Evolutionary conservation across 2,113 vertebrate genomes (phyloP), one percentile per base, ranked within the genome.

Genomic region (Rynchops niger): DNA sequence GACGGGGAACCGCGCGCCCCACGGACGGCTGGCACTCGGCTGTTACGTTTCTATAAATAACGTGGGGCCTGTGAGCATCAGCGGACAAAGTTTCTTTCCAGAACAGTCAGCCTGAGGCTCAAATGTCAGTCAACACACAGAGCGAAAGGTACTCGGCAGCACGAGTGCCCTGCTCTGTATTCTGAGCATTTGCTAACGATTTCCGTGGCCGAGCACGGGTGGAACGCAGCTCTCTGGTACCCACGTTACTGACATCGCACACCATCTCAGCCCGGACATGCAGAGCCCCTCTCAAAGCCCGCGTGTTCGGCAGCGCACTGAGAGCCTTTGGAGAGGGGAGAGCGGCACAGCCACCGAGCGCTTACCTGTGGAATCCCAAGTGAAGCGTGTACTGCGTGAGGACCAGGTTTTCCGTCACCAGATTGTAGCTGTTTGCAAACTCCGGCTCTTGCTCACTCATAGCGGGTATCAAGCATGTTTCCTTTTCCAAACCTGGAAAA

Each of bases 361-460:
- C 26, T 80, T 98, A 99, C 99, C 99, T 99, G 98, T 99, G 99
- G 96, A 99, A 99, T 56, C 99, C 99, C 49, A 99, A 92, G 94
- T 99, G 98, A 52, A 99, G 97, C n/a, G 99, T 98, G 34, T 99
- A 99, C 49, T 99, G 99, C 0, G 99, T 99, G 90, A 99, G 98
- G 78, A 99, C 98, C 95, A 99, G 98, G 97, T 99, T 99, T 97
- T 99, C 99, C 0, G 99, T 99, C 82, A 99, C 98, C 66, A 99
- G 98, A 88, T 99, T 99, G 97, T 99, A 99, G 84, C 98, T 99
- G 96, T 98, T 98, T 0, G 98, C 98, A 93, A 99, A 99, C 86
- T 99, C 97, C 0, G 98, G 98, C 9, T 98, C 98, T 87, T 99
- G 99, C 62, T 99, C 99, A 36, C 98, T 98, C 58, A 97, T 90